A percentile compares a stretch with the other conserved stretches of the same genome.
Evolutionary conservation across 1,140 invertebrate genomes (phyloP).

Genomic region (Homalodisca vitripennis): DNA sequence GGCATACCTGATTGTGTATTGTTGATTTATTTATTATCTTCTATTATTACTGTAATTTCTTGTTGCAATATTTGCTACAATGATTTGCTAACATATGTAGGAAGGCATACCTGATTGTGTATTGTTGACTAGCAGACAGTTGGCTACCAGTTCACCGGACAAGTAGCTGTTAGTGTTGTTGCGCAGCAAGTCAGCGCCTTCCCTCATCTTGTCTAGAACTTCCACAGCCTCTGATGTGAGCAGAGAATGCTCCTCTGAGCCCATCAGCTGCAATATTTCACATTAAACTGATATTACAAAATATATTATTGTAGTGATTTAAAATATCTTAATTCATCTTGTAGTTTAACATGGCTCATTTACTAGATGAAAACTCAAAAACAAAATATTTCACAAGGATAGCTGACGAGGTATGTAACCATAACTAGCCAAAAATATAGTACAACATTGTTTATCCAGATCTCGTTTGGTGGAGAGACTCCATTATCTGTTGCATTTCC

Average conservation of each 20-base stretch:
- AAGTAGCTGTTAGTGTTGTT: constrained; percentile 78
- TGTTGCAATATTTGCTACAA: neutral
- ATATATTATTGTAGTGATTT: too few species aligned
- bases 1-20: neutral
- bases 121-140: constrained; percentile 33
- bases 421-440: too few species aligned
- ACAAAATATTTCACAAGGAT: too few species aligned
- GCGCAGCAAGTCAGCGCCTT: constrained; percentile 66
- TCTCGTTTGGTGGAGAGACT: too few species aligned
- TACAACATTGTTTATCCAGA: too few species aligned
- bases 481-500: too few species aligned
- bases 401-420: too few species aligned
- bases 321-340: too few species aligned
- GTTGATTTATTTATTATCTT: neutral
- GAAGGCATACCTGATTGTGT: too few species aligned
- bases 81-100: constrained; percentile 19
- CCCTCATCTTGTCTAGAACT: constrained; percentile 48
- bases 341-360: too few species aligned
- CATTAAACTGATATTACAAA: too few species aligned
- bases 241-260: constrained; percentile 26
- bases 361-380: too few species aligned
- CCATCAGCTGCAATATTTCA: constrained; percentile 11
- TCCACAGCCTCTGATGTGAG: constrained; percentile 55
- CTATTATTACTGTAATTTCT: neutral
- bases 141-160: constrained; percentile 57